Percentiles rank a stretch among this genome's conserved stretches.
Conservation (phyloP, 1,140 invertebrate species). For the Carposina sasakii region DNA sequence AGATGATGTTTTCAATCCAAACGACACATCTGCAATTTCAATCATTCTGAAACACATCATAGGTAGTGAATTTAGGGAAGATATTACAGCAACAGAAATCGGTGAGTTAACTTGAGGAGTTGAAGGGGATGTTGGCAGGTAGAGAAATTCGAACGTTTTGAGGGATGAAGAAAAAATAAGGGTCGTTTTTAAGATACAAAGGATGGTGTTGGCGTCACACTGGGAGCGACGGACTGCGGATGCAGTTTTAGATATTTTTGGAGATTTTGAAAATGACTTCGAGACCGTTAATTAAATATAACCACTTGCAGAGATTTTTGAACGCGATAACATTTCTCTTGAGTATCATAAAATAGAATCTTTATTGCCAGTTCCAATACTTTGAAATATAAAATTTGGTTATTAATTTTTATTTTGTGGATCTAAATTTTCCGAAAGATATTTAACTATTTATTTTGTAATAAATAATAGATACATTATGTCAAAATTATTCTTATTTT, state of each 20-base stretch:
- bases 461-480: no score
- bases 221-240: constrained; percentile 60
- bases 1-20: constrained; percentile 21
- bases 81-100: constrained; percentile 9
- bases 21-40: neutral
- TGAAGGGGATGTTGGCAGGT: constrained; percentile 49
- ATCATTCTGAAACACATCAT: neutral
- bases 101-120: constrained; percentile 11
- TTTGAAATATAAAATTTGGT: no score
- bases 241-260: constrained; percentile 61
- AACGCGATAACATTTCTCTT: no score
- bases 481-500: no score
- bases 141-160: constrained; percentile 69
- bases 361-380: no score
- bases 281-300: constrained; percentile 64
- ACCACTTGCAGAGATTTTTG: constrained; percentile 37
- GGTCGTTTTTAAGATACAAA: constrained; percentile 65
- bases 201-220: constrained; percentile 63
- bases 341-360: no score
- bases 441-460: no score
- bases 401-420: no score
- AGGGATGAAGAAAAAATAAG: constrained; percentile 68
- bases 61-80: neutral
- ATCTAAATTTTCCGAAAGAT: no score
- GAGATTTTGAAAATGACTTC: constrained; percentile 51